These are phyloP conservation scores for Copsychus sechellarum DNA, from an alignment of 2,113 vertebrate species.

Conservation along the genomic window DNA sequence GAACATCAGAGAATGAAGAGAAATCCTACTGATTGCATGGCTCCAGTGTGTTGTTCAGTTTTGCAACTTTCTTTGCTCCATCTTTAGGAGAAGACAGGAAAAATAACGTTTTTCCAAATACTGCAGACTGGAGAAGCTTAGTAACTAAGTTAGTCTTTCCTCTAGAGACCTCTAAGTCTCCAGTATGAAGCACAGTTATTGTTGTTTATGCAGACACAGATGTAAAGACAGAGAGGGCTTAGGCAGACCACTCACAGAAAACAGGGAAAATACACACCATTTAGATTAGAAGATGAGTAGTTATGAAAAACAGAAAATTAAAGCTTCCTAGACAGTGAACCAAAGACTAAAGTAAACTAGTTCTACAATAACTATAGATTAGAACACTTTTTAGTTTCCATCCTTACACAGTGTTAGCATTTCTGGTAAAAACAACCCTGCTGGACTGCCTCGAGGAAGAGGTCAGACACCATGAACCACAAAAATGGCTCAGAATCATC, in stretches of 20 bases:
- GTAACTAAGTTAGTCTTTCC: neutral
- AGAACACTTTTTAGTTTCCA: neutral
- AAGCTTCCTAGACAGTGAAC: neutral
- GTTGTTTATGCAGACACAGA: neutral
- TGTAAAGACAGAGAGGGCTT: neutral
- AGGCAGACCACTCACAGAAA: neutral
- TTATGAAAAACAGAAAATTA: neutral
- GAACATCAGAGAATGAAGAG: neutral
- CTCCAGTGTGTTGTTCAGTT: neutral
- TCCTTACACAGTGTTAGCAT: neutral
- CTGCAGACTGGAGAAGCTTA: neutral
- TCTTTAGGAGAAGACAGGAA: neutral
- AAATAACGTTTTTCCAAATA: neutral
- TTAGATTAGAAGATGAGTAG: neutral
- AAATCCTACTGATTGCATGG: rapidly evolving
- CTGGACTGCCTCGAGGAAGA: neutral
- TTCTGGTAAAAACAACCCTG: neutral
- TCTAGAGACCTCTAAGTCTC: neutral
- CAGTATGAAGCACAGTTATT: neutral
- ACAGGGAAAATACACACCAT: neutral
- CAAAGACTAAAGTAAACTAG: neutral
- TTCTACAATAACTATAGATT: neutral
- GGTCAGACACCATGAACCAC: neutral
- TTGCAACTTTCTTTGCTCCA: neutral
- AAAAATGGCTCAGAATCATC: constrained; percentile 15